Evolutionary conservation across 64 coral and sea anemone species (phyloP).

Genomic region (Montipora capricornis): DNA sequence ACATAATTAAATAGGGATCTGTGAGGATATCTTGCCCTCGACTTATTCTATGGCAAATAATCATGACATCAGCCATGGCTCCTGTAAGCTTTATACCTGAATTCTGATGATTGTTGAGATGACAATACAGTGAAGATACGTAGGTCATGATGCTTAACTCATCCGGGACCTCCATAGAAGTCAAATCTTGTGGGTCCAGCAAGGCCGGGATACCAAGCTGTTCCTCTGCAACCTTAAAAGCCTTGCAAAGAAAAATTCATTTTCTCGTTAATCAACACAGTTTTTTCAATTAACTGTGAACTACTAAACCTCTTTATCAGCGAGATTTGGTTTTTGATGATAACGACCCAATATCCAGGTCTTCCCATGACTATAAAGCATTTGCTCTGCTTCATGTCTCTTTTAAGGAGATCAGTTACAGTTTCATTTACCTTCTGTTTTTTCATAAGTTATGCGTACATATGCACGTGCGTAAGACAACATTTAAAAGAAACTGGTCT

Average conservation of each 20-base stretch:
- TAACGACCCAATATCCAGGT: not conserved
- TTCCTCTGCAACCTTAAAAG: conserved; percentile 75
- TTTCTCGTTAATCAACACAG: too few relatives aligned
- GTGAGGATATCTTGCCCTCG: too few relatives aligned
- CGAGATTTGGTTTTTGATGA: not conserved
- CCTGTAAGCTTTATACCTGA: conserved; percentile 6
- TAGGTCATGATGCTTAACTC: conserved; percentile 82
- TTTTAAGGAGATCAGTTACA: too few relatives aligned
- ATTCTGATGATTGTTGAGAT: not conserved
- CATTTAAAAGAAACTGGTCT: too few relatives aligned
- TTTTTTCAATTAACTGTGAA: not conserved
- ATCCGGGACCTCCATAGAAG: conserved; percentile 73
- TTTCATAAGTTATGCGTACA: too few relatives aligned
- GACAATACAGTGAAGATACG: conserved; percentile 69
- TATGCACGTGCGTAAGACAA: too few relatives aligned
- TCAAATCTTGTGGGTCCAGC: conserved; percentile 77
- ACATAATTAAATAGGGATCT: too few relatives aligned
- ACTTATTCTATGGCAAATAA: too few relatives aligned
- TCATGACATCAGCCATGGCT: too few relatives aligned
- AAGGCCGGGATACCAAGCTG: conserved; percentile 83
- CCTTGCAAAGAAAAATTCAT: conserved; percentile 40
- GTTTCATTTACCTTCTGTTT: too few relatives aligned
- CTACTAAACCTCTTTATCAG: not conserved
- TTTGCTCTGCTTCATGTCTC: too few relatives aligned
- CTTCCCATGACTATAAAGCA: not conserved